Percentiles rank a stretch among this genome's conserved stretches.
Evolutionary conservation across 2,888 invertebrate species (phyloP).

Genomic region (Metopia argyrocephala): DNA sequence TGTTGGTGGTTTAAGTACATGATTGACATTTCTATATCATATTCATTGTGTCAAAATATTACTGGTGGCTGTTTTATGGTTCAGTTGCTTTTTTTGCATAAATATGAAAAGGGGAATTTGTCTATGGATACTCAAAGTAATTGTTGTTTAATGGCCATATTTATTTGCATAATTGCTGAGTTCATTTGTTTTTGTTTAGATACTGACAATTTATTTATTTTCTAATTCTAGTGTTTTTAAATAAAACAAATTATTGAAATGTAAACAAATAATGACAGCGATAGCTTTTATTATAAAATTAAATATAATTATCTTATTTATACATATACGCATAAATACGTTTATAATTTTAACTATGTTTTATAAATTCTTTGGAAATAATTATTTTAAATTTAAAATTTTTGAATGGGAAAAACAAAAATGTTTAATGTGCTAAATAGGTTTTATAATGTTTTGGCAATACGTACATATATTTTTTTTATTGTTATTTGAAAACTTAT

Average conservation of each 20-base stretch:
- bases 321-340: no score
- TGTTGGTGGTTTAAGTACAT: conserved; percentile 17
- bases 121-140: conserved; percentile 45
- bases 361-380: no score
- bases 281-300: conserved; percentile 14
- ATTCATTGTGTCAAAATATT: conserved; percentile 1
- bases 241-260: conserved; percentile 17
- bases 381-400: no score
- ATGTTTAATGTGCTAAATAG: no score
- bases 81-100: not conserved
- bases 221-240: conserved; percentile 43
- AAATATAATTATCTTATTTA: not conserved
- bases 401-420: no score
- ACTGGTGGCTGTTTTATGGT: conserved; percentile 4
- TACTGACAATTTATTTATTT: conserved; percentile 30
- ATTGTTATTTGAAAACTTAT: no score
- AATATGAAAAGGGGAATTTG: conserved; percentile 17
- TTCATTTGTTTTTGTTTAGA: not conserved
- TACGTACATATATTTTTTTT: no score
- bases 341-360: no score
- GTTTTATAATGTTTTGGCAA: no score
- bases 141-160: conserved; percentile 46
- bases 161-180: conserved; percentile 56
- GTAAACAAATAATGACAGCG: conserved; percentile 39
- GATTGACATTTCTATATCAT: conserved; percentile 43